Percentiles rank a stretch among this genome's conserved stretches.
These are phyloP conservation scores for Mimachlamys varia DNA, from an alignment of 2,888 invertebrate genomes.

Conservation along the genomic window DNA sequence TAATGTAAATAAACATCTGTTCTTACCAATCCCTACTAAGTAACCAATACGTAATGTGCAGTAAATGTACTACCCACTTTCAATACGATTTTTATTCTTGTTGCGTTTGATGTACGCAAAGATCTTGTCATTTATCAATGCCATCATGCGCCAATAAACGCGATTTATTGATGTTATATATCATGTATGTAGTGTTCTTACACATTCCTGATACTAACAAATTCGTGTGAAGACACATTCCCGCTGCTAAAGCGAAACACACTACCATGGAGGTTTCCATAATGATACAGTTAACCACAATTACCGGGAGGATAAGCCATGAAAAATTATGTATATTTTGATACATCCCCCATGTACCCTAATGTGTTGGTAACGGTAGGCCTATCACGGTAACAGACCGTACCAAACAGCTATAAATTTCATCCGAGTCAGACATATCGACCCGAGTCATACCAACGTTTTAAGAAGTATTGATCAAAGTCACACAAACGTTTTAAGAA, in stretches of 20 bases:
- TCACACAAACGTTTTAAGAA: slow-evolving; percentile 15
- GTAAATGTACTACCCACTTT: too few species aligned
- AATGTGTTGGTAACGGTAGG: neutral
- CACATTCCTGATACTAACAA: neutral
- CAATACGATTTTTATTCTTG: neutral
- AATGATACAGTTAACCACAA: neutral
- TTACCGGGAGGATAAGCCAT: neutral
- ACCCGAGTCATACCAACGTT: neutral
- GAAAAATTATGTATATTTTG: neutral
- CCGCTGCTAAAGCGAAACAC: neutral
- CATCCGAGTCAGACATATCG: slow-evolving; percentile 1
- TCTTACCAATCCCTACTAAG: too few species aligned
- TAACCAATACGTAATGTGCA: too few species aligned
- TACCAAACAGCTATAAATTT: neutral
- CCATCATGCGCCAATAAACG: neutral
- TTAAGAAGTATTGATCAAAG: slow-evolving; percentile 14
- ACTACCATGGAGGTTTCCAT: neutral
- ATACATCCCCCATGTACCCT: neutral
- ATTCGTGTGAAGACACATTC: neutral
- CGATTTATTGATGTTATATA: neutral
- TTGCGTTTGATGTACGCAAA: neutral
- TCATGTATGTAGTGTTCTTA: neutral
- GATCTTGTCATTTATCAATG: neutral
- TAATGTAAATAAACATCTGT: too few species aligned
- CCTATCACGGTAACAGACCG: neutral